Base-by-base conservation (phyloP, 1,140 invertebrate genomes). In the Elymnias hypermnestra region DNA sequence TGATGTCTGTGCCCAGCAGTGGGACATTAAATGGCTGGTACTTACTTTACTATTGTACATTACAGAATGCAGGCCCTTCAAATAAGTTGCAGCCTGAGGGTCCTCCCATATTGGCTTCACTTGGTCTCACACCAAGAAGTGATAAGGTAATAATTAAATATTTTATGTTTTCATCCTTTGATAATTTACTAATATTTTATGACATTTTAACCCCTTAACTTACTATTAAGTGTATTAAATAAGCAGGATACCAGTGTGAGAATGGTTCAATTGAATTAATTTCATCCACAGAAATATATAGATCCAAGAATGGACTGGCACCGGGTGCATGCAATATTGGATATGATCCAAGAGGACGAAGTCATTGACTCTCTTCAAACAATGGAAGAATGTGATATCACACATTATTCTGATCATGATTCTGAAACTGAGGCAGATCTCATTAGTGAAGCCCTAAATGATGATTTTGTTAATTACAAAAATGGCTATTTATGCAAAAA, bases 231-330 rank as follows among this genome's bases (percentile, higher is more conserved):
- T 15, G 18, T 33, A 33, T 13, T 41, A 29, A 37, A 23, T 43
- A 37, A 12, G 26, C 17, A 37, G 47, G 47, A 37, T 17, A 45
- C 36, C 37, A 42, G 49, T 59, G 50, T 52, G 51, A 68, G 76
- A 72, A 77, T 81, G 70, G 76, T 77, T 83, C 68, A 81, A 77
- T 60, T 75, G 63, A 69, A 61, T 77, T 83, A 72, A 78, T 83
- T 86, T 87, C 63, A 73, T 84, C 66, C 85, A 75, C 85, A 87
- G 83, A 87, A 67, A 61, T 72, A 72, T 74, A 64, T 75, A 66
- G 85, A 87, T 72, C 83, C 85, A 41, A 69, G 85, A 51, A 76
- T 85, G 69, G 83, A 86, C 64, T 86, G 85, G 85, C 72, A 76
- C 46, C 75, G 83, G 46, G 83, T 87, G 42, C 71, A 84, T 81